These are phyloP conservation scores for Calyptommatus sinebrachiatus DNA, from an alignment of 2,113 vertebrate genomes.

Conservation along the genomic window DNA sequence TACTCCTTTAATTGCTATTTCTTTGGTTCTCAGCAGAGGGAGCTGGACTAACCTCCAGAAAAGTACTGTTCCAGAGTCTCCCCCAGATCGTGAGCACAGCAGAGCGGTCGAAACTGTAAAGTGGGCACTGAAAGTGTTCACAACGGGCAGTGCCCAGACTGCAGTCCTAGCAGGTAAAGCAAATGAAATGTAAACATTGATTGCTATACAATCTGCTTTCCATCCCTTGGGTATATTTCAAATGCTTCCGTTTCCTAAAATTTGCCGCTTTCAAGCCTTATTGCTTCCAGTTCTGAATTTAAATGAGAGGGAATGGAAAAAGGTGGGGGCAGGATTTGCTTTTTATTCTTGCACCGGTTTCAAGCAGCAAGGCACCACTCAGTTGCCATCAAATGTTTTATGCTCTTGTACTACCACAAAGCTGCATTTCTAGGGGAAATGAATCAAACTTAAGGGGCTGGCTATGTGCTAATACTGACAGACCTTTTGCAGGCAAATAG, in stretches of 20 bases:
- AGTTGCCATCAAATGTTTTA: too few species aligned
- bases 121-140: slow-evolving; percentile 81
- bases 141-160: slow-evolving; percentile 81
- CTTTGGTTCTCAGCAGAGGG: neutral
- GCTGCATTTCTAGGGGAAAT: too few species aligned
- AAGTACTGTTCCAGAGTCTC: slow-evolving; percentile 90
- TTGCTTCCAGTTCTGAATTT: neutral
- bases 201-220: neutral
- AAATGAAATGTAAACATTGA: neutral
- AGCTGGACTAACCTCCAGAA: slow-evolving; percentile 80
- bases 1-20: neutral
- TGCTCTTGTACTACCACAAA: neutral
- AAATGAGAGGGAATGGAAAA: neutral
- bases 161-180: slow-evolving; percentile 76
- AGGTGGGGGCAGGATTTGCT: neutral
- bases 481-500: neutral
- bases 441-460: neutral
- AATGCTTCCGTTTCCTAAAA: neutral
- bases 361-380: neutral
- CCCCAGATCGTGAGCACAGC: slow-evolving; percentile 80
- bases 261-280: neutral
- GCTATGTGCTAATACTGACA: neutral
- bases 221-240: neutral
- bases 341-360: neutral
- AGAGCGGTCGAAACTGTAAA: slow-evolving; percentile 82